Conservation (phyloP, 2,888 invertebrate genomes). For the Caenorhabditis zanzibari region DNA sequence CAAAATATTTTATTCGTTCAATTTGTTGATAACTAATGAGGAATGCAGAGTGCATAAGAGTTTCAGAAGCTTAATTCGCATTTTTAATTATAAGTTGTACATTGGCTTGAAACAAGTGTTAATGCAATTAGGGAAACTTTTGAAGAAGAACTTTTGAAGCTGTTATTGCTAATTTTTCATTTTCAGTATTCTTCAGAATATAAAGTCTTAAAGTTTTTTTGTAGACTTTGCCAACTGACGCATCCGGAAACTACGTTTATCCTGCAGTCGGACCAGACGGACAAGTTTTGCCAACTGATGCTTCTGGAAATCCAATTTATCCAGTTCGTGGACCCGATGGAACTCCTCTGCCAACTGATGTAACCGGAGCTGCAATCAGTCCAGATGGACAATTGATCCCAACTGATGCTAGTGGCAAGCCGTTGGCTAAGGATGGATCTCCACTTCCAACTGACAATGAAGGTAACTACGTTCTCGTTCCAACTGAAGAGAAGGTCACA, state of each 20-base stretch:
- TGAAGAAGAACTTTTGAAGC: too few species aligned
- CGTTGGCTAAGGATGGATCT: constrained; percentile 55
- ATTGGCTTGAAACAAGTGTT: too few species aligned
- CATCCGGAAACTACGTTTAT: constrained; percentile 68
- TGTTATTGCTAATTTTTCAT: constrained; percentile 66
- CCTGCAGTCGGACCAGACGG: constrained; percentile 61
- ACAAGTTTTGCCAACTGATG: constrained; percentile 42
- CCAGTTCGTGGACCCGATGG: constrained; percentile 63
- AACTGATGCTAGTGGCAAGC: constrained; percentile 67
- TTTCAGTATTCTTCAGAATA: too few species aligned
- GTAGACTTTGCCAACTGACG: constrained; percentile 64
- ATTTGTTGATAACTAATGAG: too few species aligned
- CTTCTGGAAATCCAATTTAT: constrained; percentile 55
- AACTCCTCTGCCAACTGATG: constrained; percentile 67
- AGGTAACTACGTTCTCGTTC: constrained; percentile 64
- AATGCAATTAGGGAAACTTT: too few species aligned
- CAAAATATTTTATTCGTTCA: too few species aligned
- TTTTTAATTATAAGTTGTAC: too few species aligned
- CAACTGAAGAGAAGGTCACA: constrained; percentile 50
- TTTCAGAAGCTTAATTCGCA: too few species aligned
- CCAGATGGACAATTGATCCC: constrained; percentile 64
- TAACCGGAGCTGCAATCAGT: constrained; percentile 59
- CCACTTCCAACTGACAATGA: constrained; percentile 63
- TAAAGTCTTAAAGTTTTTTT: too few species aligned
- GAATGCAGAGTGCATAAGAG: too few species aligned